Evolutionary conservation across 2,113 vertebrate genomes (phyloP).

Genomic region (Xiphophorus couchianus): DNA sequence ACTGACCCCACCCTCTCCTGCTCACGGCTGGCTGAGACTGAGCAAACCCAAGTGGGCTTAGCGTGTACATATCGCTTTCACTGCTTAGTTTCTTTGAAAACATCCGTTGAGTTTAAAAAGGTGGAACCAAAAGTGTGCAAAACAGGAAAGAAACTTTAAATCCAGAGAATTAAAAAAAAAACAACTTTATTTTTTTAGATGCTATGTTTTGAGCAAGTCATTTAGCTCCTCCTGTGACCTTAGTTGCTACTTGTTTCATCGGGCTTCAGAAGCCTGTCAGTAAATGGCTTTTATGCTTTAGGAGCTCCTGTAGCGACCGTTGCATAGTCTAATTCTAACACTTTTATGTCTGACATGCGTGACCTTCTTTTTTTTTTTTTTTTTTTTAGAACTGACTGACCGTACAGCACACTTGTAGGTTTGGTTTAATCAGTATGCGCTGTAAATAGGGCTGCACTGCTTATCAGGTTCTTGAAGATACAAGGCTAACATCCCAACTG

Average conservation of each 20-base stretch:
- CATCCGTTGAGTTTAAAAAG: constrained; percentile 64
- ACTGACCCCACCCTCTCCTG: constrained; percentile 68
- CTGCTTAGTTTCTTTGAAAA: constrained; percentile 70
- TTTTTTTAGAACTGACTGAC: constrained; percentile 57
- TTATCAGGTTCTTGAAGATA: constrained; percentile 59
- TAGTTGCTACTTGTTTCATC: constrained; percentile 48
- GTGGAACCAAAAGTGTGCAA: constrained; percentile 74
- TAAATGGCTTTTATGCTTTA: constrained; percentile 65
- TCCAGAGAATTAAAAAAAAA: constrained; percentile 81
- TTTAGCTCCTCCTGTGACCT: constrained; percentile 59
- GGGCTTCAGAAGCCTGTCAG: constrained; percentile 56
- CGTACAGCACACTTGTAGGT: constrained; percentile 54
- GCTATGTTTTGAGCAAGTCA: constrained; percentile 57
- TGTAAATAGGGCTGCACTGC: constrained; percentile 78
- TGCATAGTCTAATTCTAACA: constrained; percentile 58
- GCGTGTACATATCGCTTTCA: constrained; percentile 80
- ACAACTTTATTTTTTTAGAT: constrained; percentile 85
- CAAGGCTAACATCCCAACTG: constrained; percentile 33
- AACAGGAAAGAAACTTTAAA: constrained; percentile 67
- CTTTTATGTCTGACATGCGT: constrained; percentile 48
- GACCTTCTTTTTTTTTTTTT: constrained; percentile 32
- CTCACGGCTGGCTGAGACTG: constrained; percentile 58
- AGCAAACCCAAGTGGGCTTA: constrained; percentile 59
- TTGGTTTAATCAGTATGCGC: constrained; percentile 52
- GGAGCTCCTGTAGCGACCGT: constrained; percentile 62